phyloP scores from a whole-genome alignment of 2,113 vertebrate species.

The Salminus brasiliensis region DNA sequence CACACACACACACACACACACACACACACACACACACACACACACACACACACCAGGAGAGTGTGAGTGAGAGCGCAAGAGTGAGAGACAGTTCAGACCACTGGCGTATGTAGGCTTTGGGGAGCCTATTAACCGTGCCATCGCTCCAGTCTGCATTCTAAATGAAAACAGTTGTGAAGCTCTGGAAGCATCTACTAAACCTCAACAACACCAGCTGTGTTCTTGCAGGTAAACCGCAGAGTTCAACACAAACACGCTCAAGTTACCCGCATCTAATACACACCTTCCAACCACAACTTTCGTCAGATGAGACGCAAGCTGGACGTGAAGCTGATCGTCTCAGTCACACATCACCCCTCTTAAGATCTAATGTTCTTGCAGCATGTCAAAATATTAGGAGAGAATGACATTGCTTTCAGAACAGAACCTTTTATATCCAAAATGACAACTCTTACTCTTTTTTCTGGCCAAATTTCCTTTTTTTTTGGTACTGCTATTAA shows the following conservation, averaged over 20 bases:
- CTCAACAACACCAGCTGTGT: slow-evolving; percentile 31
- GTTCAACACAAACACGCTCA: not conserved
- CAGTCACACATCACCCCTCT: too few species aligned
- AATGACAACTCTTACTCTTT: too few species aligned
- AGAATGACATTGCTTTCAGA: too few species aligned
- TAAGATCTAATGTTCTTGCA: too few species aligned
- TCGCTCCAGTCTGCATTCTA: not conserved
- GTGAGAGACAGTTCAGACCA: not conserved
- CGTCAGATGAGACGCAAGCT: not conserved
- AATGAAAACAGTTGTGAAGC: slow-evolving; percentile 13
- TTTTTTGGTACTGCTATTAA: too few species aligned
- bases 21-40: not conserved
- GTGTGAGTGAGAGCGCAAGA: too few species aligned
- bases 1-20: not conserved
- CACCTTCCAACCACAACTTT: not conserved
- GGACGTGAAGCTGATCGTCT: too few species aligned
- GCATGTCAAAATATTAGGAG: too few species aligned
- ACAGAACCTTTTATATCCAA: too few species aligned
- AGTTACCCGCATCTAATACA: not conserved
- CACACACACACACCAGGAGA: not conserved
- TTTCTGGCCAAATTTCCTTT: too few species aligned
- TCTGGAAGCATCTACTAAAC: slow-evolving; percentile 19
- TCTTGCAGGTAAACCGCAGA: not conserved
- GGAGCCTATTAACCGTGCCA: not conserved
- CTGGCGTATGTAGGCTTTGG: not conserved